Base-by-base conservation (phyloP, 2,113 vertebrate genomes). In the Periophthalmodon schlosseri region DNA sequence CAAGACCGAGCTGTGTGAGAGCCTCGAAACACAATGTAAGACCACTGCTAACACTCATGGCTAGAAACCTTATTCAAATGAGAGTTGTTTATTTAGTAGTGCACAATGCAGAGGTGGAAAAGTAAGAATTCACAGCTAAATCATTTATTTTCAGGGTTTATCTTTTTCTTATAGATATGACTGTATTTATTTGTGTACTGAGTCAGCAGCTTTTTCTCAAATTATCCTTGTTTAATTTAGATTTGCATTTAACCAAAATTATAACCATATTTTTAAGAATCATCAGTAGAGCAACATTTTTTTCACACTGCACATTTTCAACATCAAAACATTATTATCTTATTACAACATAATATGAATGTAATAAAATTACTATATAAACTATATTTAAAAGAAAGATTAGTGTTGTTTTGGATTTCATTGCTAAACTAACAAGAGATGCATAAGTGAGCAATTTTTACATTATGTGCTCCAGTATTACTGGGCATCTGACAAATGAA, bases 1-100 rank as follows among this genome's bases (percentile, higher is more conserved):
- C 89, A 98, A 97, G 91, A 97, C 97, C 0, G 98, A 99, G 93
- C 95, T 99, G 87, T 99, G 97, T 0, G 97, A 99, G 81, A 98
- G 95, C 89, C 94, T 97, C 14, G 97, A 99, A 86, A 94, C 96
- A n/a, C 97, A 98, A 88, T 94, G 97, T 99, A 93, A 95, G 70
- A 28, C 3, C 68, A 68, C 0, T 2, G 46, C 76, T 72, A 68
- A 61, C 58, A 76, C 88, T 76, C 46, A 72, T 14, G 65, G 60
- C 52, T 20, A 64, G 4, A 72, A 18, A 49, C 8, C 14, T 60
- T 24, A 11, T 60, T 60, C 57, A 60, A 28, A 58, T 58, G 10
- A 60, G 23, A 24, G 21, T 24, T 14, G 11, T 76, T 67, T 74
- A 67, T 81, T 73, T 76, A 80, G 75, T 58, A 14, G 57, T 2